Evolutionary conservation across 2,797 vertebrate genomes (phyloP).

Genomic region (Lindbergichthys nudifrons): DNA sequence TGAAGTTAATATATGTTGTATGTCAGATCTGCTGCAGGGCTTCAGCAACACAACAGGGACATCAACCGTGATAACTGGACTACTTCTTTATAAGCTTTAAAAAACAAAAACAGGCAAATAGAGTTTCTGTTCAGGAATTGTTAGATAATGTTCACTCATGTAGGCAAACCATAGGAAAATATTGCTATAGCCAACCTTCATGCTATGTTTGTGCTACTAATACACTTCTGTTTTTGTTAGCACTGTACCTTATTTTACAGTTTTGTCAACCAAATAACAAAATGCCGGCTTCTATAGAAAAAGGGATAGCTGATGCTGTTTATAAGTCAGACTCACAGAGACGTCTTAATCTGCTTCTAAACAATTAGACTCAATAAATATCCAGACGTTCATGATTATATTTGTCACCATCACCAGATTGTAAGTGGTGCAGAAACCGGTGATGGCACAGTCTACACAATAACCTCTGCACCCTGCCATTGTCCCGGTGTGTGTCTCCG

Average conservation of each 20-base stretch:
- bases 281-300: not conserved
- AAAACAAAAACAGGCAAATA: conserved; percentile 12
- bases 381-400: conserved; percentile 33
- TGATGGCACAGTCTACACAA: conserved; percentile 9
- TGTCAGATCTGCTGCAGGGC: conserved; percentile 11
- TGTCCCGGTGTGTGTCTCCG: conserved; percentile 4
- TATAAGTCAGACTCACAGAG: conserved; percentile 34
- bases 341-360: conserved; percentile 36
- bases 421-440: conserved; percentile 24
- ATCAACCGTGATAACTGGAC: not conserved
- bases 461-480: not conserved
- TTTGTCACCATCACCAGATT: conserved; percentile 38
- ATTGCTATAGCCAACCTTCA: not conserved
- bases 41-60: not conserved
- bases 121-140: conserved; percentile 16
- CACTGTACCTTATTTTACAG: not conserved
- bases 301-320: conserved; percentile 8
- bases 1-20: not conserved
- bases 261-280: conserved; percentile 2
- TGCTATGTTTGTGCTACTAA: not conserved
- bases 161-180: not conserved
- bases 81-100: conserved; percentile 12
- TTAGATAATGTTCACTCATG: not conserved
- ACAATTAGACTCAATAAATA: conserved; percentile 38
- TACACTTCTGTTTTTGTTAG: not conserved